A percentile compares a stretch with the other conserved stretches of the same genome.
Evolutionary conservation across 35 echinoderm and acorn worm genomes (phyloP).

Genomic region (Lytechinus variegatus): DNA sequence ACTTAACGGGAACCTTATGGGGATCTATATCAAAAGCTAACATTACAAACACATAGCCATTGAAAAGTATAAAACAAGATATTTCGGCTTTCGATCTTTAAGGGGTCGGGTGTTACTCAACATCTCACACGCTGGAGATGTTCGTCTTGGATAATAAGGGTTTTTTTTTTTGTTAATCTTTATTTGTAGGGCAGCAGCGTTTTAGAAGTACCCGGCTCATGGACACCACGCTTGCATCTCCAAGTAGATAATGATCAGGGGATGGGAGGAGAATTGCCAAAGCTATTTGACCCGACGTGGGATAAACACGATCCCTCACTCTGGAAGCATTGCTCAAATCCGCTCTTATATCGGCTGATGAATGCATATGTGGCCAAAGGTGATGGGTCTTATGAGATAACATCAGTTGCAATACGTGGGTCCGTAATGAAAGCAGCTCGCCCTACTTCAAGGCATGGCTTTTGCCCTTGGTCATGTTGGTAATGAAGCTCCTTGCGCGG

Average conservation of each 20-base stretch:
- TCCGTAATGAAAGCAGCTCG: neutral
- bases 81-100: too few relatives aligned
- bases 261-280: neutral
- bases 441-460: neutral
- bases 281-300: neutral
- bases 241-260: neutral
- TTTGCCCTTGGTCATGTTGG: neutral
- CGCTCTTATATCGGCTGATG: neutral
- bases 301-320: constrained; percentile 1
- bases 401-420: neutral
- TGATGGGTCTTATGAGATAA: constrained; percentile 7
- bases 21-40: too few relatives aligned
- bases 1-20: too few relatives aligned
- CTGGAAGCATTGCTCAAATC: neutral
- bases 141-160: too few relatives aligned
- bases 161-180: neutral
- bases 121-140: too few relatives aligned
- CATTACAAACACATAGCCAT: too few relatives aligned
- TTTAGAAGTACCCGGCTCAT: neutral
- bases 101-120: too few relatives aligned
- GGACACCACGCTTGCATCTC: neutral
- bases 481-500: neutral
- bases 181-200: neutral
- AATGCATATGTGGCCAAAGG: neutral
- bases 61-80: too few relatives aligned